Evolutionary conservation across 2,888 invertebrate genomes (phyloP), one percentile per base, ranked within the genome.

Genomic region (Aspidiotus rigidus): DNA sequence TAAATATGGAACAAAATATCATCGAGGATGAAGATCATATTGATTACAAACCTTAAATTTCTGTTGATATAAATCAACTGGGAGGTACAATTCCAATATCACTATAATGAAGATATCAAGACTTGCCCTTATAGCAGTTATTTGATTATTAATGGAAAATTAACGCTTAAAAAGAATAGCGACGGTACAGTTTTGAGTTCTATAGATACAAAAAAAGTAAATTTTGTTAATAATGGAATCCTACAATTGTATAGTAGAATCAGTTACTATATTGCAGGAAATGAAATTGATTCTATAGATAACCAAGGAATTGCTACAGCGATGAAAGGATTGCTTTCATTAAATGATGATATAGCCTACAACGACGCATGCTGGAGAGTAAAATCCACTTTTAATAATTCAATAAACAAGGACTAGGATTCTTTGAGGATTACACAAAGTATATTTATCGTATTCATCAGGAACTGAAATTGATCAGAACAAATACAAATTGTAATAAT

Each of bases 401-500:
- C 49, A 49, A 49, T 49, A 49, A 56, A 13, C 9, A 10, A 56
- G 15, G 16, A 42, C 44, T 62, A n/a, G n/a, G n/a, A n/a, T n/a
- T n/a, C n/a, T n/a, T n/a, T n/a, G n/a, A n/a, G n/a, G n/a, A n/a
- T n/a, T n/a, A n/a, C n/a, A n/a, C n/a, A n/a, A n/a, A n/a, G n/a
- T n/a, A 7, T 8, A n/a, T 62, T 40, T 62, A 62, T 62, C 62
- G 62, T 13, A 62, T 62, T 15, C 42, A 62, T n/a, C 62, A 62
- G n/a, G 44, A 42, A 62, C 41, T 62, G 62, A 42, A n/a, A 62
- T 42, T 62, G 44, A 42, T 62, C 44, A 62, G 41, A 62, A 62
- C 62, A 42, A 62, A 64, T 64, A 54, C 56, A n/a, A 64, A 64
- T 64, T 56, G 55, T n/a, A n/a, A n/a, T n/a, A n/a, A n/a, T n/a